Base-by-base conservation (phyloP, 2,888 invertebrate genomes). In the Drosophila lutescens region DNA sequence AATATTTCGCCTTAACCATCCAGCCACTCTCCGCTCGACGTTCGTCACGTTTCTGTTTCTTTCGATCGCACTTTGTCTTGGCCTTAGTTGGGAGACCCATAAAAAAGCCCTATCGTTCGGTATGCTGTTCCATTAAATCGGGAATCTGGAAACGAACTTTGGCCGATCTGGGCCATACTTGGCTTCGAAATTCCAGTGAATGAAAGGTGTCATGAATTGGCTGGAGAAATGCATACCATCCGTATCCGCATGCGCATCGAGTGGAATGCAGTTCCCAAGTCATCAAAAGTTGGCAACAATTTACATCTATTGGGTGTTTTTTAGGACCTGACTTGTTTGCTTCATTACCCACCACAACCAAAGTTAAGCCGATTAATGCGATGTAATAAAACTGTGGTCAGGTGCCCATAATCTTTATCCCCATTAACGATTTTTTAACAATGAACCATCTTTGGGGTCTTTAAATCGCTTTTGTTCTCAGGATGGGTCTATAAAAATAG, bases 1-100 rank as follows among this genome's bases (percentile, higher is more conserved):
- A 88, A 89, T 84, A 80, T 80, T 80, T 80, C 78, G 74, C 72
- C 76, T 82, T 80, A 80, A 83, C 72, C 66, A 65, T 54, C 63
- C 53, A 61, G 50, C 50, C 13, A 36, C 36, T 44, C 67, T 51
- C 34, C 47, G 34, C 43, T 50, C 30, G 50, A 54, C 30, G 53
- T 69, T 69, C 66, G 66, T 61, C 62, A 66, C 54, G 65, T 66
- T 66, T 47, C 43, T 34, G 34, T 34, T 34, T 12, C 12, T 12
- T 17, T 30, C 44, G 54, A 53, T 20, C 54, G 34, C 53, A 36
- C 65, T 54, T 66, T 66, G 66, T 66, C 66, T 66, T 66, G 15
- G 66, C 13, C 26, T 17, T 26, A 47, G 54, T 20, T 47, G 34
- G 15, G 53, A 65, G 32, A 46, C 13, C 53, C 46, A 47, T 40